Evolutionary conservation across 2,888 invertebrate species (phyloP).

Genomic region (Tipula confusa): DNA sequence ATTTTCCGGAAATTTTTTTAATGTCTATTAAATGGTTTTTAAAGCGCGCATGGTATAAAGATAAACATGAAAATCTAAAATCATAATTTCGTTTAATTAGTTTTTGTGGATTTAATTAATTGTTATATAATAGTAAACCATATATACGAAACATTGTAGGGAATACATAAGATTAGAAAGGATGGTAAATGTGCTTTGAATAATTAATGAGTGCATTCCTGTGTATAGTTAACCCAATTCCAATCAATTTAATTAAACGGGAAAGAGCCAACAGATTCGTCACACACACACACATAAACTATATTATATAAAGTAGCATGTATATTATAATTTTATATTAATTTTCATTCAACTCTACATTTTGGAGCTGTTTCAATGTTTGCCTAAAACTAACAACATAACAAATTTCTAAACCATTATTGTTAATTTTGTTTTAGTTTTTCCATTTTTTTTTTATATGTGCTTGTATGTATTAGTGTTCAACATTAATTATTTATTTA

Average conservation of each 20-base stretch:
- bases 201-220: neutral
- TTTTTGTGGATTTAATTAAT: neutral
- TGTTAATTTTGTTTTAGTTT: neutral
- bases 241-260: neutral
- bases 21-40: neutral
- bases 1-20: neutral
- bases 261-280: neutral
- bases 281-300: too few species aligned
- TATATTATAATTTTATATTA: neutral
- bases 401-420: conserved; percentile 1
- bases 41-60: neutral
- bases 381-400: neutral
- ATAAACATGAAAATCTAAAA: neutral
- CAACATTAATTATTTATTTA: conserved; percentile 13
- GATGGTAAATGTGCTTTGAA: neutral
- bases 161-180: neutral
- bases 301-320: neutral
- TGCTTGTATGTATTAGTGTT: neutral
- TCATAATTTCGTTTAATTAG: neutral
- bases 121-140: neutral
- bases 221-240: neutral
- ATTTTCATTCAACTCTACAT: neutral
- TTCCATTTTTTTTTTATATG: neutral
- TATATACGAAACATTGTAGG: neutral
- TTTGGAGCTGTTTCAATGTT: neutral